A percentile compares a stretch with the other conserved stretches of the same genome.
These are phyloP conservation scores for Danaus melanippus DNA, from an alignment of 1,140 invertebrate species.

Conservation along the genomic window DNA sequence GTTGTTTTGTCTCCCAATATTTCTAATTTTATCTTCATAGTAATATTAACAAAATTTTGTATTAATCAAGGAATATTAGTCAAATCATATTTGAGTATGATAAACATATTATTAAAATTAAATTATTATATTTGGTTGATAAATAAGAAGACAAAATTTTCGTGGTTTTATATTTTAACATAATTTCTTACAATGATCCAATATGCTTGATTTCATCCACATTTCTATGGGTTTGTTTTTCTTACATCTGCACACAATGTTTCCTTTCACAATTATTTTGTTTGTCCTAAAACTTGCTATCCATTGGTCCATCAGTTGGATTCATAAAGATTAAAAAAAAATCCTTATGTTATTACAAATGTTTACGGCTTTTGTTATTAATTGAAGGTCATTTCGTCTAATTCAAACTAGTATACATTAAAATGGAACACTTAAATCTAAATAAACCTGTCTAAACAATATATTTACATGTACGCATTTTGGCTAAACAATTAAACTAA, in stretches of 20 bases:
- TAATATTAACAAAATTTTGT: too few species aligned
- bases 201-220: slow-evolving; percentile 60
- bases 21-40: too few species aligned
- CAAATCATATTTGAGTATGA: too few species aligned
- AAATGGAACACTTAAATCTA: slow-evolving; percentile 66
- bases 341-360: slow-evolving; percentile 34
- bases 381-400: slow-evolving; percentile 45
- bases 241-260: slow-evolving; percentile 33
- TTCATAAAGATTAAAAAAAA: slow-evolving; percentile 48
- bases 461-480: slow-evolving; percentile 66
- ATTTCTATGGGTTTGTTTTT: slow-evolving; percentile 35
- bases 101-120: too few species aligned
- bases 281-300: slow-evolving; percentile 31
- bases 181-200: slow-evolving; percentile 68
- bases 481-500: slow-evolving; percentile 67
- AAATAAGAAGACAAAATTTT: slow-evolving; percentile 43
- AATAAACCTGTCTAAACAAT: slow-evolving; percentile 65
- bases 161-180: slow-evolving; percentile 63
- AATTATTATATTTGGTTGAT: too few species aligned
- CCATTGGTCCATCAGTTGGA: slow-evolving; percentile 64
- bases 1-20: too few species aligned
- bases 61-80: too few species aligned
- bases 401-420: slow-evolving; percentile 61
- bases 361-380: slow-evolving; percentile 41
- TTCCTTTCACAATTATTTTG: slow-evolving; percentile 23